Evolutionary conservation across 2,113 vertebrate genomes (phyloP).

Genomic region (Hylia prasina): DNA sequence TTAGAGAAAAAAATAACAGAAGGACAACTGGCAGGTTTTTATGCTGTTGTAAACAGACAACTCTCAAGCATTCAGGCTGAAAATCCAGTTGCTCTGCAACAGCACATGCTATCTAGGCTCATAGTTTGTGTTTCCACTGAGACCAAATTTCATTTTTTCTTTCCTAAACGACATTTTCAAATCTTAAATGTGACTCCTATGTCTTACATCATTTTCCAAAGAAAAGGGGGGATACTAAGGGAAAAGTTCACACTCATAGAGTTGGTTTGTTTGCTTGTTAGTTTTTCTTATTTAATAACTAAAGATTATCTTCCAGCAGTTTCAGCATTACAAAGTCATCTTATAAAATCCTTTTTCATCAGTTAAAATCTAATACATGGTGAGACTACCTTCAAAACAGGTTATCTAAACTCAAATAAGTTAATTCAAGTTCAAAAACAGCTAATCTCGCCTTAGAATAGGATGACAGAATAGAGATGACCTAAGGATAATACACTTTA

Average conservation of each 20-base stretch:
- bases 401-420: neutral
- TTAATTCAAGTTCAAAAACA: neutral
- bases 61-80: neutral
- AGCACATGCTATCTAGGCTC: rapidly evolving
- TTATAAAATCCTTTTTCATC: neutral
- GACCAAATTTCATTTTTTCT: neutral
- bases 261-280: neutral
- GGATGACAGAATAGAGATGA: neutral
- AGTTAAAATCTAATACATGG: neutral
- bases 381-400: neutral
- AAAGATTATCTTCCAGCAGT: neutral
- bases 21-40: neutral
- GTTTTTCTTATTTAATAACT: neutral
- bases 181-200: neutral
- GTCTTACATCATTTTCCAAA: neutral
- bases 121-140: neutral
- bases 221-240: neutral
- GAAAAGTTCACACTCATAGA: neutral
- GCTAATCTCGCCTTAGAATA: neutral
- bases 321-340: neutral
- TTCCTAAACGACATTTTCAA: neutral
- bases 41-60: neutral
- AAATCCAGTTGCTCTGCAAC: neutral
- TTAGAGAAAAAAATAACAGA: neutral
- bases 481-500: neutral